Conservation (phyloP, 2,797 vertebrate species). For the Anas acuta region DNA sequence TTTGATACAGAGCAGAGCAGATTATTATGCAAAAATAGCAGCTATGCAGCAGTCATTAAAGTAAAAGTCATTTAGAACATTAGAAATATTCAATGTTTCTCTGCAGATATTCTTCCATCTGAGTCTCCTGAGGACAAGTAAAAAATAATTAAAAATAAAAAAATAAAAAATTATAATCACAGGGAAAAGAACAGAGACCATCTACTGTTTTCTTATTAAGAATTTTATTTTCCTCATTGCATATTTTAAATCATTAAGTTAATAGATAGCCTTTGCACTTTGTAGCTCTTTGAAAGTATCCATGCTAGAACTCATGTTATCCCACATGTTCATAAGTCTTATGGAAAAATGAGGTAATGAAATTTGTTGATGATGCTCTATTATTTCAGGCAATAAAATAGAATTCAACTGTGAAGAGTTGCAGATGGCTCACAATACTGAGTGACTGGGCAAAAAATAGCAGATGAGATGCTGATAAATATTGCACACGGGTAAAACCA, state of each 20-base stretch:
- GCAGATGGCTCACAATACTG: constrained; percentile 47
- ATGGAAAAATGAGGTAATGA: constrained; percentile 42
- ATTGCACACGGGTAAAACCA: not conserved
- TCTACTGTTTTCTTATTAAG: not conserved
- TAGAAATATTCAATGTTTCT: not conserved
- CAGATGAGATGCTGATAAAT: constrained; percentile 38
- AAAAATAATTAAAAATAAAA: not conserved
- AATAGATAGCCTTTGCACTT: not conserved
- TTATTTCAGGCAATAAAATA: constrained; percentile 55
- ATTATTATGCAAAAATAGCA: not conserved
- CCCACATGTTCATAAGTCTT: not conserved
- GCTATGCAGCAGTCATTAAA: not conserved
- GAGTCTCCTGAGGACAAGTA: not conserved
- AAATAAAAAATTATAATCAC: not conserved
- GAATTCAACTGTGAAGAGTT: constrained; percentile 55
- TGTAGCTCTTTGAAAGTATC: not conserved
- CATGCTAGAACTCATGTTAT: not conserved
- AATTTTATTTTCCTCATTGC: not conserved
- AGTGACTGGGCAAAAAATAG: constrained; percentile 12
- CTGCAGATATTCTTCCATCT: not conserved
- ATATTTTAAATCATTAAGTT: not conserved
- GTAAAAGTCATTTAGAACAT: not conserved
- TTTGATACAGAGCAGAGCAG: not conserved
- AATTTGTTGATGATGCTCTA: constrained; percentile 22
- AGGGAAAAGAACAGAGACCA: not conserved